These are phyloP conservation scores for Herpetotheres cachinnans DNA, from an alignment of 2,113 vertebrate genomes.

Conservation along the genomic window DNA sequence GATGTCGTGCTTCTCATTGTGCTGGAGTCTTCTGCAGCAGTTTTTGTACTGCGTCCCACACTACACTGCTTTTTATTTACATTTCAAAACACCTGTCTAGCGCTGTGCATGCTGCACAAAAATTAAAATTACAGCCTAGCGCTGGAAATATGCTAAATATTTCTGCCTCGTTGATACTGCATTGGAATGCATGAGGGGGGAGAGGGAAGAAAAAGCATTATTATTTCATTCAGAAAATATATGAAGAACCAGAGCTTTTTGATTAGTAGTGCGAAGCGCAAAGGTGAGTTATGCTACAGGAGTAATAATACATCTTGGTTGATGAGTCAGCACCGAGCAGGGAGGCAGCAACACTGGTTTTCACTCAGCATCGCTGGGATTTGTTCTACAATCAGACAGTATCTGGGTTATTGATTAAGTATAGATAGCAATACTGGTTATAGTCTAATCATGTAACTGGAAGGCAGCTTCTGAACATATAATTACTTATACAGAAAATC, in stretches of 20 bases:
- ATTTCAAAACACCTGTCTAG: constrained; percentile 33
- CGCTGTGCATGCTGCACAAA: not conserved
- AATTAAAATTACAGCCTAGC: not conserved
- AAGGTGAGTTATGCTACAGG: not conserved
- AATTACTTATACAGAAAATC: not conserved
- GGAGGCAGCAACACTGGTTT: not conserved
- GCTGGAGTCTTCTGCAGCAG: not conserved
- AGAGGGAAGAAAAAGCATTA: not conserved
- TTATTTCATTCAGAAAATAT: not conserved
- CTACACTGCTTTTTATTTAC: not conserved
- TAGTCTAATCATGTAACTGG: not conserved
- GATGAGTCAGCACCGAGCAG: not conserved
- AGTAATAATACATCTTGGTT: not conserved
- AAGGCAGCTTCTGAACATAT: not conserved
- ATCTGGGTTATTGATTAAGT: not conserved
- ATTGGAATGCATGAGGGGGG: not conserved
- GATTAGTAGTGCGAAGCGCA: not conserved
- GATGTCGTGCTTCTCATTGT: not conserved
- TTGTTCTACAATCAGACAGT: not conserved
- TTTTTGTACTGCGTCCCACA: not conserved
- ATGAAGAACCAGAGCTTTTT: not conserved
- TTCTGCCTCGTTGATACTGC: not conserved
- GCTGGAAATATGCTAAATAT: not conserved
- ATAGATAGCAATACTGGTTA: not conserved
- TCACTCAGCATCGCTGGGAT: not conserved